A percentile compares a stretch with the other conserved stretches of the same genome.
phyloP scores from a whole-genome alignment of 2,113 vertebrate genomes.

The Microtus oregoni region DNA sequence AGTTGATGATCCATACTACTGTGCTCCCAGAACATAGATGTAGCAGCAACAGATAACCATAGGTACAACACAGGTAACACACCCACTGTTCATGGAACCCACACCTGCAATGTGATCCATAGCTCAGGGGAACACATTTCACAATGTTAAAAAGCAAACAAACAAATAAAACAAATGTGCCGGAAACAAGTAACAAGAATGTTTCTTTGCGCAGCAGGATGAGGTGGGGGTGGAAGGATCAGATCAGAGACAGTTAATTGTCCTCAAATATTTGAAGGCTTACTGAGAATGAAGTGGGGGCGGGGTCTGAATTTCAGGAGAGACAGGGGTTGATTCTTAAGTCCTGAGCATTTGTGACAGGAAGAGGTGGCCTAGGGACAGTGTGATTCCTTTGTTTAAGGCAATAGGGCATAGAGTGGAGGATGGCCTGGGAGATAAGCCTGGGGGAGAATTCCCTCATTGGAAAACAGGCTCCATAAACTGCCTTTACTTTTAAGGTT shows the following conservation, averaged over 20 bases:
- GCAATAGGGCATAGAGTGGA: not conserved
- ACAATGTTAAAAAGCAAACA: not conserved
- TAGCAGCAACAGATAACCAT: not conserved
- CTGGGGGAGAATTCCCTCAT: slow-evolving; percentile 28
- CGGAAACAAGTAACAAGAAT: slow-evolving; percentile 32
- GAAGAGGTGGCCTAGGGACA: not conserved
- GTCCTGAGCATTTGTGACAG: slow-evolving; percentile 1
- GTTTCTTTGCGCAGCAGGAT: not conserved
- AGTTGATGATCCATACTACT: not conserved
- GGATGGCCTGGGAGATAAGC: not conserved
- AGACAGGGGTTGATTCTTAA: not conserved
- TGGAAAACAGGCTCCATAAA: slow-evolving; percentile 31
- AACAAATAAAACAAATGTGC: not conserved
- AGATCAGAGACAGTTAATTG: not conserved
- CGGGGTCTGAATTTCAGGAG: not conserved
- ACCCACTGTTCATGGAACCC: not conserved
- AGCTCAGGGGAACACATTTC: slow-evolving; percentile 28
- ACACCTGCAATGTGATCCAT: slow-evolving; percentile 30
- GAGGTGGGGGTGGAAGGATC: not conserved
- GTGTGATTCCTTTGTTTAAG: not conserved
- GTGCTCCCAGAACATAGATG: not conserved
- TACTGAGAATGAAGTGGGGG: not conserved
- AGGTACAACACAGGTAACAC: slow-evolving; percentile 2
- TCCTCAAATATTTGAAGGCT: not conserved
- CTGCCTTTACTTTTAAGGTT: slow-evolving; percentile 31